These are phyloP conservation scores for Brachyptera putata DNA, from an alignment of 2,888 invertebrate genomes.

Conservation along the genomic window DNA sequence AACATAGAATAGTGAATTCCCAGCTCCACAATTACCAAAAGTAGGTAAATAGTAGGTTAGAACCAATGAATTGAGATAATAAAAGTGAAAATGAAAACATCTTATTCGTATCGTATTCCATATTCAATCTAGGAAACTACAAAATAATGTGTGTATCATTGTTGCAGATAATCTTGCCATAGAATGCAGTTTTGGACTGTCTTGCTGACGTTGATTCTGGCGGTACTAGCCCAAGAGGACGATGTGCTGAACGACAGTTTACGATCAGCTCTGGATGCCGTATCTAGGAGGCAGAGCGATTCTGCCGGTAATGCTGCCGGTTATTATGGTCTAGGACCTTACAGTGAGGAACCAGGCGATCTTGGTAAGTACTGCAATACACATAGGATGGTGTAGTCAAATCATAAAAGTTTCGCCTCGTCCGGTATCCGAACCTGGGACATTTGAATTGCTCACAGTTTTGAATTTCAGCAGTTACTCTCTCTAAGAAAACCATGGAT, in stretches of 20 bases:
- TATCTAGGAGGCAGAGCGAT: conserved; percentile 51
- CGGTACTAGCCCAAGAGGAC: not conserved
- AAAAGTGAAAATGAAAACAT: too few relatives aligned
- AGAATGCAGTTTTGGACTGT: conserved; percentile 3
- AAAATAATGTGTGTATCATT: not conserved
- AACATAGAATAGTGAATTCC: too few relatives aligned
- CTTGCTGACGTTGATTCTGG: not conserved
- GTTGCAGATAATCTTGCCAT: not conserved
- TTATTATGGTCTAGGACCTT: conserved; percentile 16
- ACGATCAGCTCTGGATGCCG: conserved; percentile 51
- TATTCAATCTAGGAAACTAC: too few relatives aligned
- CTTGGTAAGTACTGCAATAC: not conserved
- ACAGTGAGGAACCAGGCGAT: conserved; percentile 5
- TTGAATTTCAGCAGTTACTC: too few relatives aligned
- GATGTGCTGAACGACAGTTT: conserved; percentile 45
- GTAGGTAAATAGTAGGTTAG: too few relatives aligned
- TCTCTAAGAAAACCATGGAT: too few relatives aligned
- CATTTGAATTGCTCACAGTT: too few relatives aligned
- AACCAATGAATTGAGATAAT: too few relatives aligned
- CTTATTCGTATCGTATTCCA: not conserved
- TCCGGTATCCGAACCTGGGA: too few relatives aligned
- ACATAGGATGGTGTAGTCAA: not conserved
- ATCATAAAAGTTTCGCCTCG: too few relatives aligned
- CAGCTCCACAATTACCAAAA: too few relatives aligned
- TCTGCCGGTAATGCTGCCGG: conserved; percentile 25